Evolutionary conservation across 1,140 invertebrate genomes (phyloP), one percentile per base, ranked within the genome.

Genomic region (Magallana angulata): DNA sequence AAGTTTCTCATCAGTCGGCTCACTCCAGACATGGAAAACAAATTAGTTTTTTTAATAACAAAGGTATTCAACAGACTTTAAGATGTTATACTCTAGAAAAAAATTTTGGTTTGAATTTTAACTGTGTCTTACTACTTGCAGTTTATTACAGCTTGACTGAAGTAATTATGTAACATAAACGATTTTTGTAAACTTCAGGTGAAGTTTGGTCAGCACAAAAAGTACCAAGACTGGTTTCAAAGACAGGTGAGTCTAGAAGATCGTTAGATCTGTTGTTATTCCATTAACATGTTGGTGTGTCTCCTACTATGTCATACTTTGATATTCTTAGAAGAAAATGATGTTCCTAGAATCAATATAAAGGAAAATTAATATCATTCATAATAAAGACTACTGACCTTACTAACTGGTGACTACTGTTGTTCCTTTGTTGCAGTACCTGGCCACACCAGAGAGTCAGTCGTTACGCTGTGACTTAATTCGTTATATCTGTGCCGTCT

Each of bases 221-320:
- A 98, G 85, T 99, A 99, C 94, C 98, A 99, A 95, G 98, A 99
- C 94, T 99, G 98, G 98, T 99, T 99, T 96, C 98, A 99, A 95
- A 96, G 97, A 92, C 96, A 96, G 95, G 96, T 96, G 16, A 18
- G n/a, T 62, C 16, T 24, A 80, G 11, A 11, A 12, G 57, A 4
- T 56, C 1, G 12, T 12, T 30, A 12, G 0, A 36, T 12, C 57
- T 24, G 24, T 24, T 24, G 24, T 24, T 24, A 24, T 24, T 24
- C 24, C 24, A 24, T 24, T 24, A 24, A 24, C 24, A 24, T 24
- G 24, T 24, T 24, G 24, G 24, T 24, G 1, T 24, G 24, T 24
- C 24, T 24, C 24, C 24, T 24, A 24, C 24, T 48, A 48, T 48
- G 5, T 48, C 36, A 48, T 48, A 48, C 36, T 5, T 48, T 48